These are phyloP conservation scores for Dasyprocta punctata DNA, from an alignment of 2,113 vertebrate genomes.

Conservation along the genomic window DNA sequence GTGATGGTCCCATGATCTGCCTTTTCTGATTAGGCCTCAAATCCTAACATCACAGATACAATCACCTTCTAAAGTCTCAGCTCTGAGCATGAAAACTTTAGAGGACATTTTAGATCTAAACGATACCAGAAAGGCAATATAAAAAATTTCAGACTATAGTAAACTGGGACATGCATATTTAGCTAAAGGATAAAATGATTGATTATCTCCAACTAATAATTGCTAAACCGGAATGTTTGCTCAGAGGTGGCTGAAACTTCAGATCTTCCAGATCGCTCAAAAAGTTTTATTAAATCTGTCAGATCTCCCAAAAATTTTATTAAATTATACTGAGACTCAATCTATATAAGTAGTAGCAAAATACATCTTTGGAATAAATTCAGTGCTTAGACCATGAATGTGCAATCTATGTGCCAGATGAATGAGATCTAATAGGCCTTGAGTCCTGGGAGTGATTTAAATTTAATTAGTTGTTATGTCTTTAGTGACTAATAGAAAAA, in stretches of 20 bases:
- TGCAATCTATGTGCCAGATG: not conserved
- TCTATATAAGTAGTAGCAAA: not conserved
- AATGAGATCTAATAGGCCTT: not conserved
- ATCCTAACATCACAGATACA: not conserved
- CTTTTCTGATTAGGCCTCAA: not conserved
- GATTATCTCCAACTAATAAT: not conserved
- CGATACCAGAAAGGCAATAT: not conserved
- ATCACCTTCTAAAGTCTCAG: not conserved
- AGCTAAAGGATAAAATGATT: not conserved
- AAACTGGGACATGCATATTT: not conserved
- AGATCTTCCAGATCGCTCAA: too few relatives aligned
- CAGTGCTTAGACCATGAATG: not conserved
- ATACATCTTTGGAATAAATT: not conserved
- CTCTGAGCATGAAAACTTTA: not conserved
- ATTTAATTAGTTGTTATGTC: constrained; percentile 26
- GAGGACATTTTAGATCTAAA: not conserved
- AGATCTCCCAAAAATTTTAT: not conserved
- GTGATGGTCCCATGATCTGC: not conserved
- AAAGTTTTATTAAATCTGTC: too few relatives aligned
- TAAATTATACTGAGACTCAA: not conserved
- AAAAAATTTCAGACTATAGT: not conserved
- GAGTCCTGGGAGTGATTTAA: not conserved
- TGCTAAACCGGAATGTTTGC: not conserved
- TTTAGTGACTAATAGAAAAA: not conserved
- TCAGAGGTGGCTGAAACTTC: not conserved